Conservation (phyloP, 53 echinoderm and acorn worm genomes). For the Patiria pectinifera region DNA sequence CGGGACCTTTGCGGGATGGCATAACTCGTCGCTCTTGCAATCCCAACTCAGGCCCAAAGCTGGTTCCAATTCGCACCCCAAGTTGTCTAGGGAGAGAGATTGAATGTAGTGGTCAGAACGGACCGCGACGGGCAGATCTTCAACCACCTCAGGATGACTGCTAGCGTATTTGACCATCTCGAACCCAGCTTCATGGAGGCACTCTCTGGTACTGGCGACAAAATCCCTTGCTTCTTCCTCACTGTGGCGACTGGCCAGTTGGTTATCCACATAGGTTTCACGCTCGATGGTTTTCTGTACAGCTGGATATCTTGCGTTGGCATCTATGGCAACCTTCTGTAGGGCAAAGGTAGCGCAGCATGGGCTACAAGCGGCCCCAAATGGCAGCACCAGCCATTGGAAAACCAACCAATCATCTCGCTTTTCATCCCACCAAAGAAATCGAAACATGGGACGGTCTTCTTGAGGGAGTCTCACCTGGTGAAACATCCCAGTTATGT, state of each 20-base stretch:
- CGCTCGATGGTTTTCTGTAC: slow-evolving; percentile 5
- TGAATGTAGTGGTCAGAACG: neutral
- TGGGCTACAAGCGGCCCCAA: neutral
- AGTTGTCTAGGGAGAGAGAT: too few relatives aligned
- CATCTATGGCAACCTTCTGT: slow-evolving; percentile 12
- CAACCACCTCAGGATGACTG: slow-evolving; percentile 30
- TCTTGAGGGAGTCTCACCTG: too few relatives aligned
- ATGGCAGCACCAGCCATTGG: neutral
- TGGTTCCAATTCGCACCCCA: too few relatives aligned
- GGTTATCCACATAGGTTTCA: slow-evolving; percentile 26
- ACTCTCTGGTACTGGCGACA: slow-evolving; percentile 5
- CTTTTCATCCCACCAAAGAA: too few relatives aligned
- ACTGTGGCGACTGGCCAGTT: slow-evolving; percentile 21
- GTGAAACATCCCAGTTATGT: too few relatives aligned
- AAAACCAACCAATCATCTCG: too few relatives aligned
- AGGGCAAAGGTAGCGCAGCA: slow-evolving; percentile 22
- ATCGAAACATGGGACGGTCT: too few relatives aligned
- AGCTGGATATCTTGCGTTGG: slow-evolving; percentile 12
- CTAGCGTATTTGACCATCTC: slow-evolving; percentile 36
- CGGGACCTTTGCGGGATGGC: neutral
- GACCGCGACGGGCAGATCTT: neutral
- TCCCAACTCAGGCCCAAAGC: too few relatives aligned
- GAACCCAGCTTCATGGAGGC: slow-evolving; percentile 37
- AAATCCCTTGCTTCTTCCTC: neutral
- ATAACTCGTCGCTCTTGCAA: neutral